Evolutionary conservation across 2,113 vertebrate species (phyloP).

Genomic region (Rissa tridactyla): DNA sequence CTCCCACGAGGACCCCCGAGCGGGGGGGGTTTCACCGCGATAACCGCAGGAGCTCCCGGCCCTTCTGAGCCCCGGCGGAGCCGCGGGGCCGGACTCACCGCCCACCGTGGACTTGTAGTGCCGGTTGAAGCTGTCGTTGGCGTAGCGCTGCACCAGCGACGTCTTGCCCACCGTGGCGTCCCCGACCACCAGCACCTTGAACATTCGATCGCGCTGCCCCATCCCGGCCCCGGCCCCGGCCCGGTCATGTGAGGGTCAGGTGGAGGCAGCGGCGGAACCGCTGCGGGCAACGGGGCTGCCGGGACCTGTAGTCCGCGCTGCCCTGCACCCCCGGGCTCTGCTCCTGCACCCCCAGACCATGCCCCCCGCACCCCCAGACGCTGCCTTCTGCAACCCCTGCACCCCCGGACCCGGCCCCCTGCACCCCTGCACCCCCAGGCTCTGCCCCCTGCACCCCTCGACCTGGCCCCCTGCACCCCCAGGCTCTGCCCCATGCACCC

Average conservation of each 20-base stretch:
- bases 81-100: constrained; percentile 68
- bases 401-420: too few species aligned
- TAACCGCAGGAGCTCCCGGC: too few species aligned
- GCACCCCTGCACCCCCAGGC: too few species aligned
- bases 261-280: not conserved
- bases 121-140: constrained; percentile 83
- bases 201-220: constrained; percentile 77
- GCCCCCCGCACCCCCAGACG: too few species aligned
- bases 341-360: too few species aligned
- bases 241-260: constrained; percentile 15
- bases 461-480: too few species aligned
- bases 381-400: too few species aligned
- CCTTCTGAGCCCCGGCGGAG: too few species aligned
- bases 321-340: too few species aligned
- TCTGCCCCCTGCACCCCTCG: not conserved
- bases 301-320: not conserved
- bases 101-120: constrained; percentile 87
- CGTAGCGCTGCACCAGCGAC: constrained; percentile 83
- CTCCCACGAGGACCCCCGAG: rapidly evolving
- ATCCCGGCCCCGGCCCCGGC: constrained; percentile 28
- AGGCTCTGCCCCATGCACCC: rapidly evolving
- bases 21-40: not conserved
- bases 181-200: constrained; percentile 87
- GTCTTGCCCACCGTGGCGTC: constrained; percentile 86
- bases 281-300: not conserved